Evolutionary conservation across 2,113 vertebrate species (phyloP).

Genomic region (Mus musculus): DNA sequence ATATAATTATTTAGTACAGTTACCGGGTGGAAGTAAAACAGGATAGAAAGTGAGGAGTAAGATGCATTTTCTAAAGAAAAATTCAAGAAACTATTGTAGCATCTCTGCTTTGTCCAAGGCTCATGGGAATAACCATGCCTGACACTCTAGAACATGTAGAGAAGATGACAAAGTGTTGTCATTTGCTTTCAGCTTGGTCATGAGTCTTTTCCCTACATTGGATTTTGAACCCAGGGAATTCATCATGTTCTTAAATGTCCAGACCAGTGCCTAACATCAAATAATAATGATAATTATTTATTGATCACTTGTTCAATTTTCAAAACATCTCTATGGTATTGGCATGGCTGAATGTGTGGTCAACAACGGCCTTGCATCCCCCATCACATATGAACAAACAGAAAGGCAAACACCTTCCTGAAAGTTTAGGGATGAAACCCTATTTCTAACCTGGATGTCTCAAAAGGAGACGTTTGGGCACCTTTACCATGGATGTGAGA

Average conservation of each 20-base stretch:
- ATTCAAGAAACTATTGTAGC: slow-evolving; percentile 18
- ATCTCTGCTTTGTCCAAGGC: background rate
- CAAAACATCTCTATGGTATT: background rate
- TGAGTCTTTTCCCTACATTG: background rate
- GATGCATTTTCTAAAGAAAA: slow-evolving; percentile 1
- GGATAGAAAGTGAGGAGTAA: background rate
- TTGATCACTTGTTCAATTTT: slow-evolving; percentile 1
- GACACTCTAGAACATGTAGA: background rate
- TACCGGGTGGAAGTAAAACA: slow-evolving; percentile 9
- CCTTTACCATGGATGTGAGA: background rate
- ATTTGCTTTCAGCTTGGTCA: background rate
- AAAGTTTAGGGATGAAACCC: background rate
- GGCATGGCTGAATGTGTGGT: background rate
- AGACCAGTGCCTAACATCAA: background rate
- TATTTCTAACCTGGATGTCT: background rate
- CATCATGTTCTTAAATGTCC: background rate
- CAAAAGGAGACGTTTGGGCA: background rate
- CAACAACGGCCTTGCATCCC: background rate
- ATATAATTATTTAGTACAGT: slow-evolving; percentile 22
- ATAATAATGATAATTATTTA: slow-evolving; percentile 8
- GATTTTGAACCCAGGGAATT: background rate
- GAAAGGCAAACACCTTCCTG: background rate
- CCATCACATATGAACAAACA: background rate
- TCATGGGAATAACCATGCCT: background rate
- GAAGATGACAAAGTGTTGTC: background rate